Base-by-base conservation (phyloP, 30 jellyfish, hydroid and myxozoan genomes). In the Aurelia coerulea region DNA sequence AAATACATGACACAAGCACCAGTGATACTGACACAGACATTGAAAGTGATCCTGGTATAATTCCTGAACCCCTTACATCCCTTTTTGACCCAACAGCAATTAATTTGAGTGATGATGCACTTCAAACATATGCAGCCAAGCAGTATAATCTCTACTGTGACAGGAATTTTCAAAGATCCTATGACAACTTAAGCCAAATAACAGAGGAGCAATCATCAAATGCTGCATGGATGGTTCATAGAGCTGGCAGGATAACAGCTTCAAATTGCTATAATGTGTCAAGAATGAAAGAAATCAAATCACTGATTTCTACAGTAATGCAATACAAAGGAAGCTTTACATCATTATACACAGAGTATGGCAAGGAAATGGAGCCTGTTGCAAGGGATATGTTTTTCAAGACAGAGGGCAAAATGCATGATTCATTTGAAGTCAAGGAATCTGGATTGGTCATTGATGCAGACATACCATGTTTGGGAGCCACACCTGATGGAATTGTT, bases 1-100 rank as follows among this genome's bases (percentile, higher is more conserved):
- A 4, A 19, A 23, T 51, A 29, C 68, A 16, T 23, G 51, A 72
- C 39, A 72, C 4, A 37, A 37, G 29, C 46, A 67, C 14, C 39
- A 72, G 83, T 72, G 83, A 72, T 39, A 72, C 69, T 32, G 83
- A 72, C 46, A 29, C 68, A 29, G 68, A 62, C 29, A 62, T 4
- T 62, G 72, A 62, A 37, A 62, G 72, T 14, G 65, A 54, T 17
- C 65, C 65, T 10, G 17, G 65, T 54, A 54, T 54, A 10, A 54
- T 54, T 17, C 65, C 65, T 54, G 65, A 54, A 17, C 72, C 72
- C 29, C 29, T 62, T 33, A 62, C 7, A 16, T 62, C 72, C 29
- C 72, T 62, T 62, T 62, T 62, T 62, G 72, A 62, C 29, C 72
- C 72, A 16, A 62, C 72, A 16, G 72, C 7, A 5, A 37, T 62